Percentiles rank a stretch among this genome's conserved stretches.
Conservation (phyloP, 2,113 vertebrate genomes). For the Peromyscus maniculatus region DNA sequence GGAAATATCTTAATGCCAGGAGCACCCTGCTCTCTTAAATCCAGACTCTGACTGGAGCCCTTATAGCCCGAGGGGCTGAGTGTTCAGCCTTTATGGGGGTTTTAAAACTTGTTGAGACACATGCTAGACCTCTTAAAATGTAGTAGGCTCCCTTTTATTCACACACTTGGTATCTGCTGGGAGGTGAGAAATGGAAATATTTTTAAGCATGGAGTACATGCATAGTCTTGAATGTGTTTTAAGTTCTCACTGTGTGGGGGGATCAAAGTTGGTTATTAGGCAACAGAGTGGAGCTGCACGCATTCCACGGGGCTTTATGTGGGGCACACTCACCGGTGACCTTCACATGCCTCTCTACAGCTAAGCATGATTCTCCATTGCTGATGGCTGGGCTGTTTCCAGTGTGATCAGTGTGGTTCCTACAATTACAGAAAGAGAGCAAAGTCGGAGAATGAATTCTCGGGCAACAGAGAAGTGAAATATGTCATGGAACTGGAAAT, state of each 20-base stretch:
- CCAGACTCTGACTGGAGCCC: conserved; percentile 64
- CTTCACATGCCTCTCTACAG: not conserved
- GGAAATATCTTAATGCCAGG: conserved; percentile 51
- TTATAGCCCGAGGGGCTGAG: conserved; percentile 44
- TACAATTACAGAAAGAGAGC: not conserved
- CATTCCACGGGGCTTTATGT: not conserved
- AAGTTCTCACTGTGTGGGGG: not conserved
- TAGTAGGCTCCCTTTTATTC: conserved; percentile 69
- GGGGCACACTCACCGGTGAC: not conserved
- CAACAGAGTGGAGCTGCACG: not conserved
- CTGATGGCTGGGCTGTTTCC: not conserved
- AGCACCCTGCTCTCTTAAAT: conserved; percentile 61
- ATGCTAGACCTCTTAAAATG: conserved; percentile 77
- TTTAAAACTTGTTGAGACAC: conserved; percentile 78
- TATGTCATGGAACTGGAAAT: not conserved
- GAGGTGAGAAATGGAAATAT: conserved; percentile 77
- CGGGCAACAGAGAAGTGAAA: not conserved
- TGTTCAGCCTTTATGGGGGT: conserved; percentile 66
- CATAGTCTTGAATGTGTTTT: conserved; percentile 62
- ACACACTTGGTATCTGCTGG: conserved; percentile 58
- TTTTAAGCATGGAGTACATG: conserved; percentile 64
- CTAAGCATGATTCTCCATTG: not conserved
- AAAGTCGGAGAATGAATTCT: not conserved
- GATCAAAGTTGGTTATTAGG: conserved; percentile 60
- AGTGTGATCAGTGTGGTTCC: not conserved